Evolutionary conservation across 2,797 vertebrate species (phyloP).

Genomic region (Manis javanica): DNA sequence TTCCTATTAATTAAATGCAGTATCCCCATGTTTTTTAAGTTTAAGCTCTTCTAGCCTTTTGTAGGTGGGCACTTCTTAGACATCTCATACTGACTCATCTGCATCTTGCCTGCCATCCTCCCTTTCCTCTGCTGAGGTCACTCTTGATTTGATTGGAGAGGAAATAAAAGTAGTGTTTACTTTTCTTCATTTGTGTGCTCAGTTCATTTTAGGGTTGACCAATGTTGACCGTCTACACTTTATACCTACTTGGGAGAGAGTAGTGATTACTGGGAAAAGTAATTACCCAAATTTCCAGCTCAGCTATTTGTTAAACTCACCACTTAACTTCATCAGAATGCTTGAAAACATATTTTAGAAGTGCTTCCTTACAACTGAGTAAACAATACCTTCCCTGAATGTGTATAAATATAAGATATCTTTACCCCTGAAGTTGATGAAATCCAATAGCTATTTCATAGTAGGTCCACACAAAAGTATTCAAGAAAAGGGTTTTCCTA

Average conservation of each 20-base stretch:
- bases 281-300: background rate
- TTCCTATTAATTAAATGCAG: background rate
- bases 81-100: background rate
- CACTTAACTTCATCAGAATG: background rate
- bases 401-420: background rate
- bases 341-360: conserved; percentile 4
- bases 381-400: background rate
- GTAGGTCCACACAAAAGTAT: background rate
- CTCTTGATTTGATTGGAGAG: background rate
- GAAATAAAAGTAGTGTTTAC: background rate
- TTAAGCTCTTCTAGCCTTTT: background rate
- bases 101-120: background rate
- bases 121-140: background rate
- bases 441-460: background rate
- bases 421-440: conserved; percentile 14
- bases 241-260: background rate
- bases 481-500: background rate
- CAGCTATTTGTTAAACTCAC: background rate
- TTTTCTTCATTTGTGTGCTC: background rate
- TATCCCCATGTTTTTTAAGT: background rate
- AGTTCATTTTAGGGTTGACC: background rate
- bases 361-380: background rate
- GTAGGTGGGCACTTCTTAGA: background rate
- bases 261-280: background rate
- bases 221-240: background rate